Conservation (phyloP, 2,113 vertebrate species). For the Scomber scombrus region DNA sequence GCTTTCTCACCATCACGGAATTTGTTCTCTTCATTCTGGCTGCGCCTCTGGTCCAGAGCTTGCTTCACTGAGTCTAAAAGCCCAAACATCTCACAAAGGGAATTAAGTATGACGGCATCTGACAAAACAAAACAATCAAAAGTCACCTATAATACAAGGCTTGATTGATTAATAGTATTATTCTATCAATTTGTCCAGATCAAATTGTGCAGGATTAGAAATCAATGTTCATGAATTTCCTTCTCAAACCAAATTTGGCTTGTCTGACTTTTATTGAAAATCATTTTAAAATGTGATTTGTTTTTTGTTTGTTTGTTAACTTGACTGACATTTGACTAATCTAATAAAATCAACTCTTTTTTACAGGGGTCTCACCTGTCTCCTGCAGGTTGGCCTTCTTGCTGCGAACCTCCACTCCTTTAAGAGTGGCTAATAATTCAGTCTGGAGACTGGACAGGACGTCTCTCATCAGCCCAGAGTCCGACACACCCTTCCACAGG, state of each 20-base stretch:
- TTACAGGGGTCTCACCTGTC: conserved; percentile 83
- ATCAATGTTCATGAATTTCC: conserved; percentile 30
- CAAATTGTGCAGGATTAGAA: conserved; percentile 24
- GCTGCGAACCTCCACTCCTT: conserved; percentile 89
- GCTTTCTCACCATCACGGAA: conserved; percentile 57
- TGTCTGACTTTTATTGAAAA: neutral
- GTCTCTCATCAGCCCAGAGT: conserved; percentile 93
- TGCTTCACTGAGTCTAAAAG: conserved; percentile 79
- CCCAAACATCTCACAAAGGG: conserved; percentile 80
- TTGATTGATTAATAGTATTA: neutral
- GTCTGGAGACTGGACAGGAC: conserved; percentile 94
- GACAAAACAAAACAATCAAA: conserved; percentile 39
- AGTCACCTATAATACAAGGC: neutral
- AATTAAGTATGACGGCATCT: conserved; percentile 77
- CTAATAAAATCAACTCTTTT: conserved; percentile 5
- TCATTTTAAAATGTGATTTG: conserved; percentile 12
- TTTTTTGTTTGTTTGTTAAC: neutral
- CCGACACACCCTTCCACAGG: conserved; percentile 94
- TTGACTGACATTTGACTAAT: conserved; percentile 3
- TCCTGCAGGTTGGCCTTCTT: conserved; percentile 89
- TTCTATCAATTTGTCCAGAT: neutral
- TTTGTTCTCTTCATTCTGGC: conserved; percentile 54
- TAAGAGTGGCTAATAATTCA: conserved; percentile 90
- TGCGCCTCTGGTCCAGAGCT: conserved; percentile 64
- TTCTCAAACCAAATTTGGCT: conserved; percentile 26